Conservation (phyloP, 2,888 invertebrate species). For the Elgonia sp. region DNA sequence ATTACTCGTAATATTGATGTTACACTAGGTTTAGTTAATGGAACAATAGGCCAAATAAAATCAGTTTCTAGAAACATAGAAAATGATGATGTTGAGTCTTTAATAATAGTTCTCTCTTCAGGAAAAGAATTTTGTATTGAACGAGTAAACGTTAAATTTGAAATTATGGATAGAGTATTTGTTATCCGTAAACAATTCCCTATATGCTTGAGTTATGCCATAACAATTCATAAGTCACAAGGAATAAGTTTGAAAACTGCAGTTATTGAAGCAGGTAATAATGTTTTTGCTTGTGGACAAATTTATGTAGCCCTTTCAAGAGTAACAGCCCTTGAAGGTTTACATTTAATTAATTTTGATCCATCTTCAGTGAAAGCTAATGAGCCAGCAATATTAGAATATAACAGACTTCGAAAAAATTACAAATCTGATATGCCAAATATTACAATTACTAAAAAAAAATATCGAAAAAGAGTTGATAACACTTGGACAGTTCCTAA, state of each 20-base stretch:
- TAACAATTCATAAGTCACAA: constrained; percentile 79
- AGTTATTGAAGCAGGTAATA: constrained; percentile 76
- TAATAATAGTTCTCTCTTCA: constrained; percentile 67
- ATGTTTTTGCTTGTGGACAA: constrained; percentile 63
- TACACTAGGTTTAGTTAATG: constrained; percentile 79
- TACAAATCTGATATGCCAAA: too few relatives aligned
- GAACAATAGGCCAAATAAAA: constrained; percentile 75
- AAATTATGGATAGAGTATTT: constrained; percentile 74
- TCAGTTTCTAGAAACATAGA: constrained; percentile 52
- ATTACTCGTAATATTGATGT: constrained; percentile 78
- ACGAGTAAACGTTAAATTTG: constrained; percentile 76
- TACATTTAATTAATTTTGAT: constrained; percentile 70
- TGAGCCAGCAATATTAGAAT: too few relatives aligned
- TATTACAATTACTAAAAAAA: too few relatives aligned
- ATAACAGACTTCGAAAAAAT: too few relatives aligned
- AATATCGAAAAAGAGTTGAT: too few relatives aligned
- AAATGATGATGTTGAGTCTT: constrained; percentile 52
- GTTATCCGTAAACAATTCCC: too few relatives aligned
- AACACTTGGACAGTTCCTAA: too few relatives aligned
- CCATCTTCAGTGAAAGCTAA: constrained; percentile 44
- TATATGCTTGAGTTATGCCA: too few relatives aligned
- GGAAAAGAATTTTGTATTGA: constrained; percentile 69
- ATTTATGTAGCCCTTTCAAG: constrained; percentile 76
- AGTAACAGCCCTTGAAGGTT: constrained; percentile 68
- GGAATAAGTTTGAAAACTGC: constrained; percentile 77